Evolutionary conservation across 2,888 invertebrate genomes (phyloP), one percentile per base, ranked within the genome.

Genomic region (Diarsia mendica): DNA sequence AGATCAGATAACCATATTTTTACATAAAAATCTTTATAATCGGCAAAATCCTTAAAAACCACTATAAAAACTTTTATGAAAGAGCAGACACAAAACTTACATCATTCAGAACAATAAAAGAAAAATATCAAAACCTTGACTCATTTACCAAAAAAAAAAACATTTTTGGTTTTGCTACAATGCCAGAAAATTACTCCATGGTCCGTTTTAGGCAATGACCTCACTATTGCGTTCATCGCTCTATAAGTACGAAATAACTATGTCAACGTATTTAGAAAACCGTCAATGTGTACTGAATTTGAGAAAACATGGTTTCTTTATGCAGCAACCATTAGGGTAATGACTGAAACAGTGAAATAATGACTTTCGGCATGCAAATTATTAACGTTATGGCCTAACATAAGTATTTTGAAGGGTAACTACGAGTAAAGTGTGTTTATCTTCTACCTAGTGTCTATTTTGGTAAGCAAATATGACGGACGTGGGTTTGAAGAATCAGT

Each of bases 311-410:
- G 51, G 65, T 46, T 48, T 58, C 55, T 67, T 66, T 48, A 44
- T 53, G 46, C 60, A 58, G 28, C n/a, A 58, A 49, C 10, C 33
- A 83, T 73, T 71, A 83, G 2, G 6, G 9, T 74, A 79, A 83
- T 61, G 70, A 75, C 64, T 23, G 64, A 73, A 77, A 69, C 58
- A 64, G 28, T 23, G 64, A 55, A 46, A 65, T 77, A 83, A 83
- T 72, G 77, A 67, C 20, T 72, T 58, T 63, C 51, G 28, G 53
- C 79, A 77, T 72, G 67, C 72, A 67, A 80, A 87, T 82, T 63
- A 84, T 79, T 71, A 63, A n/a, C 33, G 58, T 67, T 77, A 87
- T 80, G 63, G 51, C 49, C 23, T 64, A 63, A 48, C 74, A 77
- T 82, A 77, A 82, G 76, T 77, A 55, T 75, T 74, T 64, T 68